Evolutionary conservation across 2,888 invertebrate genomes (phyloP).

Genomic region (Melanotus villosus): DNA sequence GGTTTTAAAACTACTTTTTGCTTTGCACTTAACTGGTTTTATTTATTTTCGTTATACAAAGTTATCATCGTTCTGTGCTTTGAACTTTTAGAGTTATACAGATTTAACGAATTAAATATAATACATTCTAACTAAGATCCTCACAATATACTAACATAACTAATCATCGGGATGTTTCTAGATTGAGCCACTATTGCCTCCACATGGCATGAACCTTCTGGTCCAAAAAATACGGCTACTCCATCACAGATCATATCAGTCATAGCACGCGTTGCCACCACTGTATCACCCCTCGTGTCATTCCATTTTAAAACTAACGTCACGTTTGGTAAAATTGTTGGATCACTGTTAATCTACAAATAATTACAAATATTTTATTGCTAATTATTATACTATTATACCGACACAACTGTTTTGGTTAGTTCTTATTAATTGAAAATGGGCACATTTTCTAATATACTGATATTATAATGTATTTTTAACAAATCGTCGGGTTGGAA

Average conservation of each 20-base stretch:
- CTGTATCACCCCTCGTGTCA: conserved; percentile 89
- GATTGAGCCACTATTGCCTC: conserved; percentile 96
- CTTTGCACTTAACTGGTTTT: too few relatives aligned
- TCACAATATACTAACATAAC: conserved; percentile 88
- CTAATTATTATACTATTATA: not conserved
- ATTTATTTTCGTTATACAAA: too few relatives aligned
- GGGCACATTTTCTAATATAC: too few relatives aligned
- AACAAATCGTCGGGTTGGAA: too few relatives aligned
- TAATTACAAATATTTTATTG: not conserved
- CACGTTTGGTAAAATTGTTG: conserved; percentile 81
- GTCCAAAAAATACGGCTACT: conserved; percentile 94
- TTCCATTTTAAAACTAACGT: conserved; percentile 82
- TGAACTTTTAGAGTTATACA: too few relatives aligned
- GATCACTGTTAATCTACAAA: conserved; percentile 80
- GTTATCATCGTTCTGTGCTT: too few relatives aligned
- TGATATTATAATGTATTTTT: too few relatives aligned
- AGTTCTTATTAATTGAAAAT: too few relatives aligned
- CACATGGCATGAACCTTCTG: conserved; percentile 94
- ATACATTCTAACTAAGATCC: too few relatives aligned
- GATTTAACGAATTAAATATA: too few relatives aligned
- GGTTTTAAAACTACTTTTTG: too few relatives aligned
- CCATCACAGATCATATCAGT: conserved; percentile 93
- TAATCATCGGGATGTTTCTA: conserved; percentile 96
- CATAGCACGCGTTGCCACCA: conserved; percentile 85
- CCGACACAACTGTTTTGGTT: too few relatives aligned